Evolutionary conservation across 2,888 invertebrate genomes (phyloP), one percentile per base, ranked within the genome.

Genomic region (Amiota communis): DNA sequence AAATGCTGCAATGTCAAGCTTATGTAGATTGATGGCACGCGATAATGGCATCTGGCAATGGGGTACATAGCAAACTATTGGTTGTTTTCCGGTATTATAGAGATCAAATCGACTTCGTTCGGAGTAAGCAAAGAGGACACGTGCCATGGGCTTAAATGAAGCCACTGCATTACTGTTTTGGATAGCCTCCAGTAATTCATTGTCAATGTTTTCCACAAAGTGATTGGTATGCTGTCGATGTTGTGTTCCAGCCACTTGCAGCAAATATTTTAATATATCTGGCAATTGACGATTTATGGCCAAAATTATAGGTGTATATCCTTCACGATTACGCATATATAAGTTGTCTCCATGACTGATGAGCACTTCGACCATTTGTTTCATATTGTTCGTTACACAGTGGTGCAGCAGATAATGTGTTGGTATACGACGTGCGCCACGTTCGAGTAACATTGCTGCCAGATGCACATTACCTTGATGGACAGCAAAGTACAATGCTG

Each of bases 401-500:
- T 92, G 92, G 81, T 95, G 95, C 68, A 95, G 87, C 57, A 95
- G 90, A 87, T 92, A 92, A 85, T 94, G 94, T 1, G 93, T 93
- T 76, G 94, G 93, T 57, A 94, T 92, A 12, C 94, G 91, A 70
- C 94, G 92, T 2, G 95, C 95, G 11, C 95, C 94, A 46, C 92
- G 91, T 49, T 90, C 87, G 71, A 95, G 84, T 46, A 95, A 89
- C 73, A 86, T 74, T 9, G 81, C 76, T 0, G 86, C 87, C 17
- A 89, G 51, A 8, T 77, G 72, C 3, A 80, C 76, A 75, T 89
- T 87, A 48, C 87, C 80, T 4, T 84, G 85, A 3, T 81, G 77
- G 0, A 85, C 88, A 0, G 90, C 87, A 72, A 85, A 87, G 64
- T 85, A 86, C 1, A 89, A 79, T 0, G 90, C 90, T 2, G 88